Base-by-base conservation (phyloP, 2,888 invertebrate species). In the Cylindroiulus punctatus region DNA sequence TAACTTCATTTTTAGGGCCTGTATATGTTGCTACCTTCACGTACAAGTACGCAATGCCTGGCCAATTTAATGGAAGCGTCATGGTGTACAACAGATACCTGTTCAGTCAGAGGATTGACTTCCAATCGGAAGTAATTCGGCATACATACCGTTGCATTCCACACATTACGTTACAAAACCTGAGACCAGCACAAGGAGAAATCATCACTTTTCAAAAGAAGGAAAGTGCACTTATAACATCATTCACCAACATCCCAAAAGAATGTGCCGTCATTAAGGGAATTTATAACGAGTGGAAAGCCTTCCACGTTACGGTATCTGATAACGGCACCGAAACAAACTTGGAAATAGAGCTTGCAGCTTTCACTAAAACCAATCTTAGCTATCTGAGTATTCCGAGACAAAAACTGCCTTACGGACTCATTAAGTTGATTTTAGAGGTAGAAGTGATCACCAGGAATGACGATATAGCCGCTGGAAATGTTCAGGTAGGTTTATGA, bases 391-490 rank as follows among this genome's bases (percentile, higher is more conserved):
- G 22, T 2, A 52, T 84, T 10, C 84, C 84, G 12, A 30, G 52
- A 19, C 36, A 36, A 26, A 84, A n/a, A 52, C 30, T 84, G 22
- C 84, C 84, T n/a, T 57, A 52, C 10, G 84, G 84, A 14, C 47
- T 44, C 26, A 57, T 84, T 14, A 42, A 84, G 26, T 30, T 84
- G 22, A 19, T 57, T 26, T n/a, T 84, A 0, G 32, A 84, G 32
- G 84, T 84, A 32, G 47, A 44, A 5, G 14, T 84, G 12, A 30
- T 47, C 17, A 84, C 84, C 32, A 3, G 8, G 76, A 14, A 76
- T 30, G 26, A 12, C 30, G 76, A 76, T 30, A 30, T 30, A 30
- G 76, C 76, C 22, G 3, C 10, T 30, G 76, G 14, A 76, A 12
- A 14, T 12, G 30, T 76, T 26, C 26, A 76, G 76, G 76, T 76